Base-by-base conservation (phyloP, 2,888 invertebrate genomes). In the Dastarcus helophoroides region DNA sequence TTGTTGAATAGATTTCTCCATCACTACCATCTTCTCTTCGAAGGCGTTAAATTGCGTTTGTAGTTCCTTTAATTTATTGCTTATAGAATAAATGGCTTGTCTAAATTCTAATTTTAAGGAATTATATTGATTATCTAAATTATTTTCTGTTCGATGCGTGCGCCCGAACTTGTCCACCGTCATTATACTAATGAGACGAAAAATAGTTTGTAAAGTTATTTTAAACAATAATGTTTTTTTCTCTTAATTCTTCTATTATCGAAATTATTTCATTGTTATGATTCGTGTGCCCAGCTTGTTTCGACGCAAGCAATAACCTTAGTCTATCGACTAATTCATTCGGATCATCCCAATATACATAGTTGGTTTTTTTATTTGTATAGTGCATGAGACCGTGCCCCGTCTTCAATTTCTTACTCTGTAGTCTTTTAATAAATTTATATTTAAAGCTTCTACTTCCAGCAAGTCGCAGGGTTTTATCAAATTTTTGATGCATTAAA, bases 161-260 rank as follows among this genome's bases (percentile, higher is more conserved):
- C 29, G 9, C 14, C 29, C 29, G 8, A 21, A 29, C n/a, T 22
- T 22, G 8, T 13, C 8, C 5, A 19, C n/a, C n/a, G n/a, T n/a
- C n/a, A n/a, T n/a, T n/a, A n/a, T n/a, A n/a, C n/a, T n/a, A n/a
- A n/a, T n/a, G n/a, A n/a, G n/a, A n/a, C n/a, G n/a, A n/a, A n/a
- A n/a, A n/a, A 4, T 2, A 4, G 15, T 2, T 11, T 5, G 10
- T 29, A 7, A 22, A 22, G 7, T 13, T 3, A 6, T 27, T 11
- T 37, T 40, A 36, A 36, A 22, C 27, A 29, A 41, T 37, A 26
- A 44, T 36, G 12, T 37, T 29, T 14, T 35, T 35, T 34, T 45
- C 44, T 28, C 25, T 33, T 36, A 36, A 31, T 27, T 36, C 33
- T 26, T 33, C 36, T 2, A 33, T 10, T 12, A 36, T 36, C 4